Percentiles rank a stretch among this genome's conserved stretches.
These are phyloP conservation scores for Gambusia affinis DNA, from an alignment of 2,113 vertebrate species.

Conservation along the genomic window DNA sequence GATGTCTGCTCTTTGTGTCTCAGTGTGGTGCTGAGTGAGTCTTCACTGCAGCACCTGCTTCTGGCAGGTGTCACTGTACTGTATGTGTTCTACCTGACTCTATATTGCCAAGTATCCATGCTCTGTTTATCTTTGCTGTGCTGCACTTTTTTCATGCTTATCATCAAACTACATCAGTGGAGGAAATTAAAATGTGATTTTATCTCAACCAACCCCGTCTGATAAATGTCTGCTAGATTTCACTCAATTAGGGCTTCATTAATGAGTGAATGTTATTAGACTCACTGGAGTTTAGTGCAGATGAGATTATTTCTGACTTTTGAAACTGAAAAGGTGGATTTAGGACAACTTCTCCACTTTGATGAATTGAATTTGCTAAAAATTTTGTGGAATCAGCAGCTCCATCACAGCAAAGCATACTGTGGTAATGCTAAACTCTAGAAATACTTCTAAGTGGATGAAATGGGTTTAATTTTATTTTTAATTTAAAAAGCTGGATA, in stretches of 20 bases:
- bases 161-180: not conserved
- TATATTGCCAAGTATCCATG: slow-evolving; percentile 40
- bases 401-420: not conserved
- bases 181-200: not conserved
- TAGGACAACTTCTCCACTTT: not conserved
- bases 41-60: not conserved
- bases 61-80: not conserved
- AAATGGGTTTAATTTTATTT: not conserved
- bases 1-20: slow-evolving; percentile 29
- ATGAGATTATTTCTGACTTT: not conserved
- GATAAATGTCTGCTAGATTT: not conserved
- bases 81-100: not conserved
- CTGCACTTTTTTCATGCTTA: slow-evolving; percentile 28
- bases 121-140: slow-evolving; percentile 15
- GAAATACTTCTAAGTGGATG: not conserved
- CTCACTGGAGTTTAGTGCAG: slow-evolving; percentile 1
- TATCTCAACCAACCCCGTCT: not conserved
- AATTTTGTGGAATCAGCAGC: not conserved
- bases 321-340: not conserved
- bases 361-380: not conserved
- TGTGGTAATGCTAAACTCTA: not conserved
- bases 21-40: slow-evolving; percentile 9
- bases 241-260: not conserved
- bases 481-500: not conserved
- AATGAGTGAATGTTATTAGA: not conserved